Base-by-base conservation (phyloP, 2,797 vertebrate species). In the Periophthalmus magnuspinnatus region DNA sequence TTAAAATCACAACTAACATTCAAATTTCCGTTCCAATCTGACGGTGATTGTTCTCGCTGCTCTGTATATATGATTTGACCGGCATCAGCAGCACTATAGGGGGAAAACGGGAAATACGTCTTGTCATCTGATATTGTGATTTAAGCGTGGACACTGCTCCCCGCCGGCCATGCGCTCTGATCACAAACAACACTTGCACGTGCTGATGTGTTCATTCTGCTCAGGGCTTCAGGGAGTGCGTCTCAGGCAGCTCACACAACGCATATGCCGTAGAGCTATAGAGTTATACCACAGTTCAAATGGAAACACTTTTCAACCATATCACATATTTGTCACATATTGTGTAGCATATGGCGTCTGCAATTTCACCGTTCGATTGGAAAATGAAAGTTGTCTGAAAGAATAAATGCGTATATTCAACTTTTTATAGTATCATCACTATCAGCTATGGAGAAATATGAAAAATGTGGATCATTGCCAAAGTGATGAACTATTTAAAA, bases 171-270 rank as follows among this genome's bases (percentile, higher is more conserved):
- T 47, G 33, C 34, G 38, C 76, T 45, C 54, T 9, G 52, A 72
- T 84, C 60, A 76, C 47, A 68, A 83, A 70, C 41, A 70, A 48
- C 19, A 22, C 69, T 77, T 70, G 1, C 28, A 28, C 3, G 21
- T 73, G 69, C 74, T 75, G 68, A 62, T 67, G 69, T 50, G 17
- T 70, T 50, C n/a, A 59, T 59, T 78, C 71, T 75, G 62, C 67
- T 57, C 6, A 65, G 52, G 41, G 61, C 69, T 62, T 72, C 16
- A 0, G 57, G 24, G 57, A 2, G 0, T 52, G 54, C 33, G 70
- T 79, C 78, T 79, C 48, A 67, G 70, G 62, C 58, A 55, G 65
- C 65, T 76, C 70, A 72, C 74, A 81, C 65, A 75, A 69, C 57
- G 64, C 74, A 79, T 24, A 36, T 1, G 63, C 45, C 21, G 8